Conservation (phyloP, 2,888 invertebrate genomes). For the Sminthurinus aureus region DNA sequence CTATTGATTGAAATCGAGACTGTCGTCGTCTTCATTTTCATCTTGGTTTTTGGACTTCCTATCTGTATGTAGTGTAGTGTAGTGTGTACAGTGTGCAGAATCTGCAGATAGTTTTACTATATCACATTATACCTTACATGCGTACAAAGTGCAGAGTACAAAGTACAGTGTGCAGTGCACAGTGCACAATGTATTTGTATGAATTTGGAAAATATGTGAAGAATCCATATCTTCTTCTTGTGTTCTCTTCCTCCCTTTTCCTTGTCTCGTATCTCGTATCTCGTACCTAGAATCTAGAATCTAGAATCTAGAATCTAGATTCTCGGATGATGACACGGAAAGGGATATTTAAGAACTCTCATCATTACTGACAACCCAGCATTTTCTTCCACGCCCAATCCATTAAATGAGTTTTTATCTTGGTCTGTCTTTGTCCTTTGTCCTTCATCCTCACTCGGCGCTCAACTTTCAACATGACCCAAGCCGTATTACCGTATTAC, state of each 20-base stretch:
- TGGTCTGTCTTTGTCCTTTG: constrained; percentile 8
- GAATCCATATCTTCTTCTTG: neutral
- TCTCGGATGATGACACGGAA: constrained; percentile 8
- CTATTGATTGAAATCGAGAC: constrained; percentile 32
- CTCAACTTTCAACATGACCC: too few species aligned
- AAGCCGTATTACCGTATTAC: too few species aligned
- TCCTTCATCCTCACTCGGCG: too few species aligned
- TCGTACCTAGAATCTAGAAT: neutral
- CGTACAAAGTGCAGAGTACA: neutral
- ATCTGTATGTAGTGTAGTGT: neutral
- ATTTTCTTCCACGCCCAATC: constrained; percentile 29
- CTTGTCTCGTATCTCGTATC: neutral
- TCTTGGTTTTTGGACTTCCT: neutral
- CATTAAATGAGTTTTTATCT: constrained; percentile 14
- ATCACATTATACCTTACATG: too few species aligned
- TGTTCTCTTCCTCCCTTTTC: neutral
- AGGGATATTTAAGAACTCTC: constrained; percentile 35
- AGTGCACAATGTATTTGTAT: neutral
- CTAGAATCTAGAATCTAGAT: neutral
- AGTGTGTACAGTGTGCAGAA: too few species aligned
- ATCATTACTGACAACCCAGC: constrained; percentile 30
- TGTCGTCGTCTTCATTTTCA: neutral
- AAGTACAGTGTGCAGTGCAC: too few species aligned
- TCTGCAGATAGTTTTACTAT: neutral
- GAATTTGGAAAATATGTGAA: neutral